Evolutionary conservation across 2,797 vertebrate genomes (phyloP).

Genomic region (Sorex maritimensis): DNA sequence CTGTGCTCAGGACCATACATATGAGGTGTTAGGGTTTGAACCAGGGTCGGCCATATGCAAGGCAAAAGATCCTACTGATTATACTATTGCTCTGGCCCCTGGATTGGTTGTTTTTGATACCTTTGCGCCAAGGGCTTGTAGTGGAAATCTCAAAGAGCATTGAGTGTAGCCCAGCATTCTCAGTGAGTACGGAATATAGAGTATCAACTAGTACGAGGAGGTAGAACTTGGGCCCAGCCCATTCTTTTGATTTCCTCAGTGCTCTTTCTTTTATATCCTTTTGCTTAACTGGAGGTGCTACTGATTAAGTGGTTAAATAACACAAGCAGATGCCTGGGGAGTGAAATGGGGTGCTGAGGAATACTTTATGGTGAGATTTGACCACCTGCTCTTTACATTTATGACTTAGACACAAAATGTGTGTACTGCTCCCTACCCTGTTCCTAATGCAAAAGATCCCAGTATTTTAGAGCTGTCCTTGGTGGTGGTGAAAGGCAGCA

Average conservation of each 20-base stretch:
- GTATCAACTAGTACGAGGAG: neutral
- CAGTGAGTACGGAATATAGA: neutral
- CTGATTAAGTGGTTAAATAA: slow-evolving; percentile 64
- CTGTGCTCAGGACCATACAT: too few relatives aligned
- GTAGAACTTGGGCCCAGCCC: neutral
- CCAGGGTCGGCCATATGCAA: neutral
- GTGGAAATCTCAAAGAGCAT: neutral
- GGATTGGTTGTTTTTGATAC: neutral
- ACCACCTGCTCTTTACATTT: slow-evolving; percentile 66
- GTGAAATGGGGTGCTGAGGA: slow-evolving; percentile 79
- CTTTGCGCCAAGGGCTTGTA: neutral
- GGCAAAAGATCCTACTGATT: too few relatives aligned
- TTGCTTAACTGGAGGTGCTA: slow-evolving; percentile 35
- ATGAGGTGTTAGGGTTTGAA: too few relatives aligned
- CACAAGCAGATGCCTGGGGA: slow-evolving; percentile 71
- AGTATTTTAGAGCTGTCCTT: too few relatives aligned
- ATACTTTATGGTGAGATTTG: slow-evolving; percentile 82
- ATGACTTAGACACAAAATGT: too few relatives aligned
- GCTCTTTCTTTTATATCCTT: neutral
- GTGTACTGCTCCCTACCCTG: too few relatives aligned
- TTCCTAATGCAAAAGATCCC: too few relatives aligned
- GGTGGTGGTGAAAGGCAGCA: too few relatives aligned
- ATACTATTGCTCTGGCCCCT: too few relatives aligned
- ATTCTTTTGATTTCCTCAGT: neutral
- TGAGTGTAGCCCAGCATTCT: neutral